A percentile compares a stretch with the other conserved stretches of the same genome.
phyloP scores from a whole-genome alignment of 1,140 invertebrate genomes.

The Drosophila miranda region DNA sequence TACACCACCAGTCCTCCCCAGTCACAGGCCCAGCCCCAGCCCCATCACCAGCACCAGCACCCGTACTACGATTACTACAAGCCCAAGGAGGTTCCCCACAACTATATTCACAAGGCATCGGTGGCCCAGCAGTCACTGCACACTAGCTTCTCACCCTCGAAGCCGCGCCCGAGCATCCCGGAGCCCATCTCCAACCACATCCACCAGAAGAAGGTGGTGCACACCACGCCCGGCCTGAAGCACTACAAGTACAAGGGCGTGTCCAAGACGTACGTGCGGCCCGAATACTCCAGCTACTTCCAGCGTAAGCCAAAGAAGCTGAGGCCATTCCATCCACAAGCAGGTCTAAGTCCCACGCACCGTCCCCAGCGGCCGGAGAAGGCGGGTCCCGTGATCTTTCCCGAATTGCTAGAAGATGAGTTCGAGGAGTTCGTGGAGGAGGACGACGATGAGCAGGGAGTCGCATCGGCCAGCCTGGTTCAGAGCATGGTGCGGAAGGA shows the following conservation, averaged over 20 bases:
- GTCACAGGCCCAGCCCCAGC: constrained; percentile 32
- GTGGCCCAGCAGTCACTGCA: constrained; percentile 44
- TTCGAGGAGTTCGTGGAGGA: constrained; percentile 50
- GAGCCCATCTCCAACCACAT: constrained; percentile 67
- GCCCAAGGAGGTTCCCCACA: constrained; percentile 65
- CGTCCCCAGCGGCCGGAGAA: constrained; percentile 29
- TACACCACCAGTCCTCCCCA: constrained; percentile 47
- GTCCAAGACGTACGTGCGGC: constrained; percentile 50
- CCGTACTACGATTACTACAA: constrained; percentile 60
- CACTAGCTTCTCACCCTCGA: constrained; percentile 58
- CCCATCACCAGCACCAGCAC: constrained; percentile 41
- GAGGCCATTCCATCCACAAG: constrained; percentile 4
- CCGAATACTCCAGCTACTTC: constrained; percentile 78
- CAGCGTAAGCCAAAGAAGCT: constrained; percentile 74
- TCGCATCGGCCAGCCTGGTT: constrained; percentile 69
- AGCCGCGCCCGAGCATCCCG: constrained; percentile 35
- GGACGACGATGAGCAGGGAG: constrained; percentile 60
- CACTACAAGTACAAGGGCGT: constrained; percentile 75
- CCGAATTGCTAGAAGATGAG: constrained; percentile 34
- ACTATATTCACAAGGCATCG: constrained; percentile 62
- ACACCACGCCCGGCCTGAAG: constrained; percentile 81
- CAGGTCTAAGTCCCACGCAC: constrained; percentile 2
- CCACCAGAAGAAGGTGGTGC: constrained; percentile 68
- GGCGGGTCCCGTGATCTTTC: constrained; percentile 62
- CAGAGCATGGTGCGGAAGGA: constrained; percentile 75